phyloP scores from a whole-genome alignment of 2,888 invertebrate species.

The Hydropsyche betteni region DNA sequence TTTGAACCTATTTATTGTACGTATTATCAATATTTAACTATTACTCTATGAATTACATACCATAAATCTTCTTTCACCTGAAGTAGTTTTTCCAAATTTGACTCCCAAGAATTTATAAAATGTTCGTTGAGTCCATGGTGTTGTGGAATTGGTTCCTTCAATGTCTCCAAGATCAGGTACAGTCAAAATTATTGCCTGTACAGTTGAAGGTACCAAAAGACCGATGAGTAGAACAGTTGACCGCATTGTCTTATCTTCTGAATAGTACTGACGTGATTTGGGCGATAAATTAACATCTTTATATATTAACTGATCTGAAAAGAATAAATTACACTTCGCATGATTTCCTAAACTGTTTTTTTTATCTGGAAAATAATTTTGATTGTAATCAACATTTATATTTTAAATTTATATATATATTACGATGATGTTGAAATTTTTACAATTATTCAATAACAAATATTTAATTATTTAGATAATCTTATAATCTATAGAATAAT shows the following conservation, averaged over 20 bases:
- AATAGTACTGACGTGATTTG: background rate
- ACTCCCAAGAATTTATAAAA: slow-evolving; percentile 46
- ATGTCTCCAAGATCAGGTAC: slow-evolving; percentile 37
- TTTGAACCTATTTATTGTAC: too few species aligned
- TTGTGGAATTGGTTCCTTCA: slow-evolving; percentile 34
- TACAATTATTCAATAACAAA: too few species aligned
- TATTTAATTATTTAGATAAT: too few species aligned
- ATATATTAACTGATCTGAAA: too few species aligned
- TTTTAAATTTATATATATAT: too few species aligned
- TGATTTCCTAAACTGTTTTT: too few species aligned
- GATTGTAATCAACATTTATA: too few species aligned
- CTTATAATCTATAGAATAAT: too few species aligned
- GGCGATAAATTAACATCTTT: too few species aligned
- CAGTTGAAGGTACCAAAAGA: background rate
- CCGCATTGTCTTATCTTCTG: background rate
- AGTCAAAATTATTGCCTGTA: background rate
- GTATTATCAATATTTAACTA: background rate
- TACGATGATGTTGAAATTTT: too few species aligned
- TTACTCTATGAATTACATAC: slow-evolving; percentile 23
- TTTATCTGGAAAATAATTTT: too few species aligned
- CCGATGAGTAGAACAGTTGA: background rate
- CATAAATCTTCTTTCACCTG: slow-evolving; percentile 47
- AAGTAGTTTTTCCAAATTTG: slow-evolving; percentile 43
- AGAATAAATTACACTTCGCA: too few species aligned
- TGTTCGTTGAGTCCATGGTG: slow-evolving; percentile 42